phyloP scores from a whole-genome alignment of 23 tunicate species.

The Corella eumyota region DNA sequence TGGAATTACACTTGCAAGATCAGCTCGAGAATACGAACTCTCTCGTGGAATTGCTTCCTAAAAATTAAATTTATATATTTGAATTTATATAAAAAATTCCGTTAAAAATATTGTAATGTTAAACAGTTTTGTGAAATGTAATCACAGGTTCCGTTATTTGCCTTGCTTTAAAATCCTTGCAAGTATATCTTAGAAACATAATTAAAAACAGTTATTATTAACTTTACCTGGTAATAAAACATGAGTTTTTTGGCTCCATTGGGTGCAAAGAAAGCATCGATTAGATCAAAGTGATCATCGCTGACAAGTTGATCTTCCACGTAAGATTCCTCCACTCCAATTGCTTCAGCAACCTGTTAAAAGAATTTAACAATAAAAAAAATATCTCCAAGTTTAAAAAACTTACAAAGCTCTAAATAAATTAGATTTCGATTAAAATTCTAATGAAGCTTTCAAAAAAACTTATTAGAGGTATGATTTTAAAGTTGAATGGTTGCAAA shows the following conservation, averaged over 20 bases:
- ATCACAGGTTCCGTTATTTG: too few species aligned
- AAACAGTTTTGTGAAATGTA: not conserved
- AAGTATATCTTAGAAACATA: too few species aligned
- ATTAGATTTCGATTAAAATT: too few species aligned
- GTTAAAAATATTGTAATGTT: not conserved
- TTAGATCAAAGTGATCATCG: slow-evolving; percentile 59
- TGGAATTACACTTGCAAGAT: slow-evolving; percentile 49
- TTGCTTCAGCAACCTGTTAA: slow-evolving; percentile 65
- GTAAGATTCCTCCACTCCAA: slow-evolving; percentile 38
- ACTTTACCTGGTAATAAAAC: slow-evolving; percentile 73
- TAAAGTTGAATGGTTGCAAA: too few species aligned
- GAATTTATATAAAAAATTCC: not conserved
- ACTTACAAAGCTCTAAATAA: too few species aligned
- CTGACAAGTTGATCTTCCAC: slow-evolving; percentile 66
- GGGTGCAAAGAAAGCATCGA: slow-evolving; percentile 55
- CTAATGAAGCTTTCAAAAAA: too few species aligned
- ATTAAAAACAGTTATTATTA: too few species aligned
- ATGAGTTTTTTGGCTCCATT: slow-evolving; percentile 68
- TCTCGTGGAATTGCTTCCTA: slow-evolving; percentile 41
- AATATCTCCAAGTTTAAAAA: not conserved
- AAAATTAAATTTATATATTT: not conserved
- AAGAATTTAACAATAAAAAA: not conserved
- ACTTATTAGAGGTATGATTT: too few species aligned
- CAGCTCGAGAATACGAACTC: slow-evolving; percentile 57
- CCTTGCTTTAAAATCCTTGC: too few species aligned